Evolutionary conservation across 2,113 vertebrate genomes (phyloP), one percentile per base, ranked within the genome.

Genomic region (Pygoscelis adeliae): DNA sequence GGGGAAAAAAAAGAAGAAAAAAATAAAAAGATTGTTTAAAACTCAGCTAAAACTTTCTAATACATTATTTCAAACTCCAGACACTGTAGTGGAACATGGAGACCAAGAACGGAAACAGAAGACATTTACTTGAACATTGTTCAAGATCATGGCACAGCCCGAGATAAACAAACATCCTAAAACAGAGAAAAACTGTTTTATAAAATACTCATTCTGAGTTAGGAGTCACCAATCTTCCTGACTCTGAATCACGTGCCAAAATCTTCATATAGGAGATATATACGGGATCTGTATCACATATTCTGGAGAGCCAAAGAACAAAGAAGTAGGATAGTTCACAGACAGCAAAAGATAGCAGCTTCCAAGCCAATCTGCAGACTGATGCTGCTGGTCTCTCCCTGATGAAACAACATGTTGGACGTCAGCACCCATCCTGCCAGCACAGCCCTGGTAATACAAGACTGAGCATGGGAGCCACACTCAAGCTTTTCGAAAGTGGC

Each of bases 1-100:
- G 17, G 17, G 12, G 6, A 0, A 5, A 50, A n/a, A 62, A 22
- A 20, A 66, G 5, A 38, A 11, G 4, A 13, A 17, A 3, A 61
- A 49, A 58, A 10, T 4, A 30, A 32, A 38, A 11, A 50, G 9
- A 23, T 12, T 8, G 19, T 40, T 69, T 38, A 77, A n/a, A 86
- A 74, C 25, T 50, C n/a, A 72, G 34, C 6, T 78, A 66, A 55
- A 65, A 44, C 23, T 49, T 92, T 34, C 19, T 38, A 58, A 89
- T 26, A 42, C 10, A 30, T 58, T 70, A 69, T 59, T 94, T 81
- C 30, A 55, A 55, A 76, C 62, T 76, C 44, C 69, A 65, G 22
- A n/a, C 47, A 36, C 47, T 5, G 32, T 18, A 63, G 49, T 7
- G 20, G 29, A 62, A 74, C 27, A 47, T 9, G 20, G n/a, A 76